Conservation (phyloP, 2,888 invertebrate species). For the Synanthedon myopaeformis region DNA sequence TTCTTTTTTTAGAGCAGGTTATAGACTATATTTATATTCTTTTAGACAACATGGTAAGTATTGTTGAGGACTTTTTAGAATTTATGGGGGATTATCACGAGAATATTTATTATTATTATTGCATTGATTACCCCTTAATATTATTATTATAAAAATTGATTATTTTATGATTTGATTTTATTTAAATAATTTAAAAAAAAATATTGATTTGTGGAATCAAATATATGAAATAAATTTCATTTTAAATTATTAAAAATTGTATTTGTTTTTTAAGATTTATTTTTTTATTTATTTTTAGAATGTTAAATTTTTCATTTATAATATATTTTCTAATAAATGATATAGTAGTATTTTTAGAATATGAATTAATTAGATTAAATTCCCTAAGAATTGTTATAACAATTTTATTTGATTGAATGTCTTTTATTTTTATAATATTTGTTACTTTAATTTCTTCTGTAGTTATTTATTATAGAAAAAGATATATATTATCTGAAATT, state of each 20-base stretch:
- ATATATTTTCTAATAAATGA: conserved; percentile 60
- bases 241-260: conserved; percentile 64
- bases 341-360: conserved; percentile 63
- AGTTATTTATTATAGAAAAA: conserved; percentile 73
- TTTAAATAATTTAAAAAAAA: conserved; percentile 76
- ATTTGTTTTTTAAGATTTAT: conserved; percentile 66
- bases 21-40: conserved; percentile 75
- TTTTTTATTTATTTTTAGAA: conserved; percentile 53
- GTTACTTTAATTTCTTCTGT: conserved; percentile 76
- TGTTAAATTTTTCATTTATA: conserved; percentile 43
- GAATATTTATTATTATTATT: conserved; percentile 73
- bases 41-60: conserved; percentile 72
- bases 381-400: conserved; percentile 57
- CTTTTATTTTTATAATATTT: conserved; percentile 73
- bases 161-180: conserved; percentile 61
- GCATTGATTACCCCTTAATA: conserved; percentile 75
- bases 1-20: conserved; percentile 75
- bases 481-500: conserved; percentile 72
- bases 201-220: conserved; percentile 77
- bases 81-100: conserved; percentile 55
- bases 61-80: conserved; percentile 62
- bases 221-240: conserved; percentile 56
- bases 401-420: conserved; percentile 75
- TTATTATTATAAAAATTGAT: conserved; percentile 70
- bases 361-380: conserved; percentile 65